phyloP scores from a whole-genome alignment of 2,888 invertebrate genomes.

The Prionchulus punctatus region DNA sequence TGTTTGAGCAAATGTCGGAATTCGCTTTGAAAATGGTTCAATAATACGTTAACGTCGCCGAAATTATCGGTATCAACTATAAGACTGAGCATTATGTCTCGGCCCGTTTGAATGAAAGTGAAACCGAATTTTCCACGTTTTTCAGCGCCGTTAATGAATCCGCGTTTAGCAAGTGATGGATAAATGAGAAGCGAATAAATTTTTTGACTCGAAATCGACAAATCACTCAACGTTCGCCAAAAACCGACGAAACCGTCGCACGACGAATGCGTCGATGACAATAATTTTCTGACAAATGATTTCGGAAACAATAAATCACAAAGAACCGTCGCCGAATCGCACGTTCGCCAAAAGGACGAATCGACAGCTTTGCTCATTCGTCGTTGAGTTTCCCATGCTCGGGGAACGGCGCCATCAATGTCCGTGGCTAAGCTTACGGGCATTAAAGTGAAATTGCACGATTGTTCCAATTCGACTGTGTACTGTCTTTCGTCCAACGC shows the following conservation, averaged over 20 bases:
- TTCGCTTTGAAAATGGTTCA: slow-evolving; percentile 11
- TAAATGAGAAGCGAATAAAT: not conserved
- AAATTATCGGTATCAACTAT: slow-evolving; percentile 13
- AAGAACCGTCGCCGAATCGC: not conserved
- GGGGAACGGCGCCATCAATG: slow-evolving; percentile 44
- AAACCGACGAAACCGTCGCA: slow-evolving; percentile 2
- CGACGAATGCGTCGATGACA: not conserved
- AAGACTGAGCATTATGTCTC: slow-evolving; percentile 12
- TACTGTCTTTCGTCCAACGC: not conserved
- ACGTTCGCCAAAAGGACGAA: slow-evolving; percentile 9
- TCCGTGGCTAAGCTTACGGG: slow-evolving; percentile 38
- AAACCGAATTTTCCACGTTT: not conserved
- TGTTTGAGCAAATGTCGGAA: not conserved
- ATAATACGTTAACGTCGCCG: slow-evolving; percentile 12
- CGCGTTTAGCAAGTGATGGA: not conserved
- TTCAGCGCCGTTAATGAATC: not conserved
- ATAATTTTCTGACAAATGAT: not conserved
- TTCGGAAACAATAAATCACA: not conserved
- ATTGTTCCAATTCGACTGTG: not conserved
- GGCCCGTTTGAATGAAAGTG: slow-evolving; percentile 11
- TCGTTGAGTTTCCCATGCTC: slow-evolving; percentile 43
- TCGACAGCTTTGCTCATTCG: slow-evolving; percentile 34
- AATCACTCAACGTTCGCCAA: not conserved
- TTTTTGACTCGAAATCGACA: not conserved
- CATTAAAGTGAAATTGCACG: slow-evolving; percentile 23